Evolutionary conservation across 1,140 invertebrate genomes (phyloP).

Genomic region (Drosophila lowei): DNA sequence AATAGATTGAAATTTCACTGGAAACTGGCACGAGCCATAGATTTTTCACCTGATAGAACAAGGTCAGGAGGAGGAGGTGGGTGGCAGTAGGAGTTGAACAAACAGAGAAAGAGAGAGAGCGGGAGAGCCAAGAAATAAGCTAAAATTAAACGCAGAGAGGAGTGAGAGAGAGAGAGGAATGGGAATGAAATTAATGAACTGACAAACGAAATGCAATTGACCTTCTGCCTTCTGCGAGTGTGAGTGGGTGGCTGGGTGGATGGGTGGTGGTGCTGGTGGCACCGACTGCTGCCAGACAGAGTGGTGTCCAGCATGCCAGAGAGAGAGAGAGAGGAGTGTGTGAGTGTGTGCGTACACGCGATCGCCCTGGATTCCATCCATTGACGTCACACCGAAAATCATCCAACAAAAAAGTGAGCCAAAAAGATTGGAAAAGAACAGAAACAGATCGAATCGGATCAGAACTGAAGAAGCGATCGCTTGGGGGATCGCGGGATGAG

Average conservation of each 20-base stretch:
- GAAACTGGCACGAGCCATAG: conserved; percentile 42
- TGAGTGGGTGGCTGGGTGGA: conserved; percentile 50
- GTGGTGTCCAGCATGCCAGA: conserved; percentile 51
- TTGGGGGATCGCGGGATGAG: conserved; percentile 6
- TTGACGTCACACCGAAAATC: conserved; percentile 65
- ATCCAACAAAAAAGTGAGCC: conserved; percentile 6
- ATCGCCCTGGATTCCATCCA: conserved; percentile 63
- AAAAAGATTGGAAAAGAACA: conserved; percentile 29
- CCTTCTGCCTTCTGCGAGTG: conserved; percentile 52
- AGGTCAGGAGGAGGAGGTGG: conserved; percentile 20
- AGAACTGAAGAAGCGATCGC: conserved; percentile 4
- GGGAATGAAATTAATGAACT: conserved; percentile 74
- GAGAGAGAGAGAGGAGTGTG: neutral
- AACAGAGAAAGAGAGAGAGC: conserved; percentile 10
- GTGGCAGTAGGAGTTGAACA: conserved; percentile 52
- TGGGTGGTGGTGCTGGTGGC: conserved; percentile 45
- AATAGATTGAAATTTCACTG: neutral
- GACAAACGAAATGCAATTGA: conserved; percentile 75
- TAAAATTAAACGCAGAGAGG: conserved; percentile 47
- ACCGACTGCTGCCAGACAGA: conserved; percentile 48
- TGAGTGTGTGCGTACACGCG: conserved; percentile 45
- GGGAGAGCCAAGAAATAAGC: conserved; percentile 11
- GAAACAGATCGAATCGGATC: conserved; percentile 4
- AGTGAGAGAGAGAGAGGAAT: neutral
- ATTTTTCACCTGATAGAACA: conserved; percentile 38